Base-by-base conservation (phyloP, 1,140 invertebrate genomes). In the Drosophila repletoides region DNA sequence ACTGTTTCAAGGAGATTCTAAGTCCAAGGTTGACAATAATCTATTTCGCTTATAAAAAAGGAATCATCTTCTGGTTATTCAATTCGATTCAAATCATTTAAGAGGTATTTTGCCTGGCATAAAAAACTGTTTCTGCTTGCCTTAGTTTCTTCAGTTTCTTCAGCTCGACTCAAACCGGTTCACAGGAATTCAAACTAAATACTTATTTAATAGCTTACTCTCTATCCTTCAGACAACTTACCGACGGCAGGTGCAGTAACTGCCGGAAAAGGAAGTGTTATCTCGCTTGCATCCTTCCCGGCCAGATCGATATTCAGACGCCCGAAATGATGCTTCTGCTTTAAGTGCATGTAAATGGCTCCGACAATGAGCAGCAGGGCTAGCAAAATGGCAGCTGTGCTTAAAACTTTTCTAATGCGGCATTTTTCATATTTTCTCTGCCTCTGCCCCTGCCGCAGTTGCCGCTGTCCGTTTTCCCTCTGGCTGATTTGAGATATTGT, bases 271-370 rank as follows among this genome's bases (percentile, higher is more conserved):
- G 63, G 28, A 0, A 26, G 21, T 26, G n/a, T 1, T 21, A 10
- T 15, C 5, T 22, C 40, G 6, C n/a, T 29, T 12, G 22, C 33
- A 10, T 34, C 29, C 6, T n/a, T 24, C 1, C 48, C 5, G n/a
- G 21, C 28, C 0, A 10, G 45, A 9, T 56, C 19, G n/a, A 48
- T 48, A 17, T 77, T 40, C 51, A 88, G 38, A 5, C 86, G 76
- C 9, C 86, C 86, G 29, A 86, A 64, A 75, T 77, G 86, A 48
- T 51, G 34, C 41, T 79, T 76, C 34, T 88, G 86, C 10, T 21
- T 59, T 34, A 79, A 41, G 41, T 88, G 86, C 63, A 88, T 51
- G 24, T 66, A 77, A 58, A 88, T 83, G 33, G 86, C 74, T 12
- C 55, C 86, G 5, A 68, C 22, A 40, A 88, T 61, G 15, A 88